Evolutionary conservation across 2,797 vertebrate species (phyloP), one percentile per base, ranked within the genome.

Genomic region (Gallinago nigripennis): DNA sequence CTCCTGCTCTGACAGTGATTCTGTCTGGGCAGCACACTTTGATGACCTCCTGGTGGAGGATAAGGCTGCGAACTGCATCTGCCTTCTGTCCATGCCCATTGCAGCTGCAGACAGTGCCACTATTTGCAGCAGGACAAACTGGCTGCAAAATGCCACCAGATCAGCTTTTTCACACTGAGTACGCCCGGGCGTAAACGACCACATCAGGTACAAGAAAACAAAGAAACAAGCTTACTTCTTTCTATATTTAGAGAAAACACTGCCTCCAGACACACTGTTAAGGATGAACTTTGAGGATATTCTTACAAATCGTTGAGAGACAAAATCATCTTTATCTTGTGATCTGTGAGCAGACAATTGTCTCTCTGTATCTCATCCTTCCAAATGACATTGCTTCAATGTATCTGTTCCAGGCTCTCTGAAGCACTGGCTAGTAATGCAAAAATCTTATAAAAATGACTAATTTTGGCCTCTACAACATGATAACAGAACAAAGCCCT

Each of bases 311-410:
- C 0, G 0, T 3, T 54, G 70, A 80, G 46, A 92, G 77, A 93
- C 66, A 94, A 94, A 92, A 94, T 95, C 77, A 93, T 70, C 63
- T 92, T 82, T 64, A 72, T 79, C 63, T 94, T 84, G 66, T 16
- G 41, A 65, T 79, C 90, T 72, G 66, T 57, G 82, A 96, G 63
- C 88, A 94, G 93, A 82, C 73, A 93, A 93, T 93, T 90, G 73
- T 93, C 77, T 86, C 63, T 76, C 63, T 92, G 14, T 84, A 92
- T 90, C 73, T 84, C 51, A 66, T 70, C 68, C 63, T 79, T 84
- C 25, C 81, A 84, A 88, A 84, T 77, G 77, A 82, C 73, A 84
- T 86, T 84, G 58, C 70, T 94, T 78, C 30, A 89, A 75, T 27
- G 2, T 72, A 66, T 72, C 94, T 93, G 65, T 84, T 94, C n/a